Evolutionary conservation across 2,113 vertebrate genomes (phyloP).

Genomic region (Agapornis roseicollis): DNA sequence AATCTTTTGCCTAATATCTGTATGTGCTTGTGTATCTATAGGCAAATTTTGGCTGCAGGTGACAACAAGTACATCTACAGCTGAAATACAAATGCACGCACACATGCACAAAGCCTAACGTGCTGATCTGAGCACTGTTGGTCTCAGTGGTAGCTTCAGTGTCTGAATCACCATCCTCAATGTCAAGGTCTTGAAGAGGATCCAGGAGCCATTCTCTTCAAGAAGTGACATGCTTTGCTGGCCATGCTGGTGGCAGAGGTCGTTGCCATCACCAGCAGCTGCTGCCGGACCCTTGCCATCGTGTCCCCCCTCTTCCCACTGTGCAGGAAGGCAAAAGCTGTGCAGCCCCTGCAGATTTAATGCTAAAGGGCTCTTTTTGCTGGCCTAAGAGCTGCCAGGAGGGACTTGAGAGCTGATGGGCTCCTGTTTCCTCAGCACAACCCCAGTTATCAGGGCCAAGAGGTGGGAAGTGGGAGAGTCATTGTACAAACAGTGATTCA

Average conservation of each 20-base stretch:
- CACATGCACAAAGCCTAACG: neutral
- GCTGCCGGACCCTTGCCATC: neutral
- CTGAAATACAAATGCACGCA: neutral
- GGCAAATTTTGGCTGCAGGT: neutral
- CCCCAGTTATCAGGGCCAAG: slow-evolving; percentile 14
- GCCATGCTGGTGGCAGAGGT: neutral
- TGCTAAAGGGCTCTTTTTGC: neutral
- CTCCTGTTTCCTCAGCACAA: slow-evolving; percentile 26
- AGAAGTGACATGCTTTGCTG: neutral
- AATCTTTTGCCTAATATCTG: neutral
- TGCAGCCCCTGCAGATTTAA: neutral
- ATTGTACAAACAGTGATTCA: slow-evolving; percentile 55
- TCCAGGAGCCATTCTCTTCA: neutral
- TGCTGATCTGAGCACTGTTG: neutral
- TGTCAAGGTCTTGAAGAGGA: neutral
- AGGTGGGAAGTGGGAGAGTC: slow-evolving; percentile 43
- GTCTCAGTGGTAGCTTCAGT: accelerated
- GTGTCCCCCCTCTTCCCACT: neutral
- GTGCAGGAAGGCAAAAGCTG: neutral
- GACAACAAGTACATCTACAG: neutral
- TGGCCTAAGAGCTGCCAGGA: neutral
- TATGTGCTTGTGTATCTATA: neutral
- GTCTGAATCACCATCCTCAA: neutral
- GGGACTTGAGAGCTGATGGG: neutral
- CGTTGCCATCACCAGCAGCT: neutral